Conservation (phyloP, 2,888 invertebrate species). For the Punctoribates punctum region DNA sequence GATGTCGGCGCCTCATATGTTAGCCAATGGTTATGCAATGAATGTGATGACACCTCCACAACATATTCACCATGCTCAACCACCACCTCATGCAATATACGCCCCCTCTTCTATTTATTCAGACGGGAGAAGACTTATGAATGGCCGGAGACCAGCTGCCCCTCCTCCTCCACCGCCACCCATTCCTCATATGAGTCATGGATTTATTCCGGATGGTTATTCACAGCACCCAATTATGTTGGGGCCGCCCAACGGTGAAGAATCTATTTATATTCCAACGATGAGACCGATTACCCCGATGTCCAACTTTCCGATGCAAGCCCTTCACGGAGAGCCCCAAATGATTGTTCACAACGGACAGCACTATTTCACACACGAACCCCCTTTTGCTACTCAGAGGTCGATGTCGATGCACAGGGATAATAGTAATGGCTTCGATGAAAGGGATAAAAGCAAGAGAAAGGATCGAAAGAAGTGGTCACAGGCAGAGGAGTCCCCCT, state of each 20-base stretch:
- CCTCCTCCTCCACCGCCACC: slow-evolving; percentile 52
- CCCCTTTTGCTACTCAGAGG: not conserved
- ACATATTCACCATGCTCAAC: slow-evolving; percentile 36
- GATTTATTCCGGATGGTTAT: slow-evolving; percentile 22
- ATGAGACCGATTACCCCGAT: slow-evolving; percentile 19
- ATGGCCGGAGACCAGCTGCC: slow-evolving; percentile 53
- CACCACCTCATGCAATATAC: slow-evolving; percentile 47
- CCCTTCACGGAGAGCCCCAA: not conserved
- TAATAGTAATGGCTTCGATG: slow-evolving; percentile 3
- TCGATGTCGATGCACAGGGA: not conserved
- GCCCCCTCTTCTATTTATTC: slow-evolving; percentile 45
- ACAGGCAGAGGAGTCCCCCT: slow-evolving; percentile 57
- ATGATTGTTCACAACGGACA: not conserved
- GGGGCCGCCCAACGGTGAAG: slow-evolving; percentile 34
- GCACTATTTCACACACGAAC: not conserved
- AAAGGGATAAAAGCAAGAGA: not conserved
- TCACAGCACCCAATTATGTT: slow-evolving; percentile 30
- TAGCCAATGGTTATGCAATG: slow-evolving; percentile 38
- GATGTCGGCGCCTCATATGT: slow-evolving; percentile 14
- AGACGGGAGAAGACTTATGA: slow-evolving; percentile 9
- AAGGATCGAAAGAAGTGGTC: slow-evolving; percentile 2
- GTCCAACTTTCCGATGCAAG: slow-evolving; percentile 9
- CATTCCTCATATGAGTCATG: not conserved
- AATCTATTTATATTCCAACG: slow-evolving; percentile 37
- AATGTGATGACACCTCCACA: slow-evolving; percentile 40